phyloP scores from a whole-genome alignment of 2,888 invertebrate species.

The Pecten maximus region DNA sequence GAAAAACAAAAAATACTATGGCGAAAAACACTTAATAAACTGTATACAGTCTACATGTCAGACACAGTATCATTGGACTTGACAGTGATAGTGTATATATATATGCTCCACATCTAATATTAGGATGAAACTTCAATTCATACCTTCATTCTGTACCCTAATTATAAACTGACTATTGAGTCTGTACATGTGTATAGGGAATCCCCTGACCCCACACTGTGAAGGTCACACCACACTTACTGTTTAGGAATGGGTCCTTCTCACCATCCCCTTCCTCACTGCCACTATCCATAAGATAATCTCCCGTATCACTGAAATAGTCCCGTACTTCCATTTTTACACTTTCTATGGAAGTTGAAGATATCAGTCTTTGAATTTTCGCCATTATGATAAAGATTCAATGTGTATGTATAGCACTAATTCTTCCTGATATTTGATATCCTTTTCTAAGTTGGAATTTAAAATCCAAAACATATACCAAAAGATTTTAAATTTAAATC shows the following conservation, averaged over 20 bases:
- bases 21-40: no score
- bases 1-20: no score
- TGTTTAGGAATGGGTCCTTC: background rate
- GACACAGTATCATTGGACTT: no score
- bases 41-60: no score
- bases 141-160: no score
- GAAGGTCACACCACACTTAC: background rate
- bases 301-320: background rate
- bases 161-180: background rate
- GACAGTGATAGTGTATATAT: no score
- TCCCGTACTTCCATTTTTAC: background rate
- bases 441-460: background rate
- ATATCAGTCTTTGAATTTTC: conserved; percentile 12
- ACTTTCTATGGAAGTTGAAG: background rate
- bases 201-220: no score
- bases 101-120: no score
- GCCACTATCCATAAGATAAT: conserved; percentile 8
- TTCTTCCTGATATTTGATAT: conserved; percentile 18
- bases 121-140: no score
- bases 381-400: background rate
- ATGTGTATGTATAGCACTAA: background rate
- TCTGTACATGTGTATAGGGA: no score
- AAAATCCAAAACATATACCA: background rate
- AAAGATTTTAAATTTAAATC: background rate
- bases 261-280: background rate